Percentiles rank a stretch among this genome's conserved stretches.
These are phyloP conservation scores for Aythya baeri DNA, from an alignment of 2,113 vertebrate genomes.

Conservation along the genomic window DNA sequence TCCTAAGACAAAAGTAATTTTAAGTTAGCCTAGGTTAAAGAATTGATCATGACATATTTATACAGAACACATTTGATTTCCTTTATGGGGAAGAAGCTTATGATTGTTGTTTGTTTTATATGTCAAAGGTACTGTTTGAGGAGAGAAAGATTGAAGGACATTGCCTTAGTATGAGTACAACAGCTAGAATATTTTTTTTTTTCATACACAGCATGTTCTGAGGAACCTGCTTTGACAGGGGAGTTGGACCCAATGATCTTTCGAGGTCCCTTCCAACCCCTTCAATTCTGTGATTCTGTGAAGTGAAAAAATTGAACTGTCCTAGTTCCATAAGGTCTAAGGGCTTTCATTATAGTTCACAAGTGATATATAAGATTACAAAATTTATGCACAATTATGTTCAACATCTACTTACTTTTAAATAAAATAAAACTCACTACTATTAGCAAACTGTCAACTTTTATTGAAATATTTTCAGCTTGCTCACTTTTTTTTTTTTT, in stretches of 20 bases:
- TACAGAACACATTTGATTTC: not conserved
- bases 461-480: not conserved
- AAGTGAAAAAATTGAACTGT: not conserved
- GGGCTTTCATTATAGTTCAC: not conserved
- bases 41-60: not conserved
- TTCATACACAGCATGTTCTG: not conserved
- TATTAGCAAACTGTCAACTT: not conserved
- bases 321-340: not conserved
- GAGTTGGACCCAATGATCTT: no score
- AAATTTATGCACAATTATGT: not conserved
- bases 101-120: not conserved
- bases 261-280: no score
- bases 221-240: no score
- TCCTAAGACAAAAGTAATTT: not conserved
- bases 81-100: not conserved
- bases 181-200: no score
- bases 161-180: not conserved
- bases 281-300: no score
- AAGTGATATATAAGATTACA: not conserved
- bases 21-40: not conserved
- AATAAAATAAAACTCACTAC: not conserved
- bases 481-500: not conserved
- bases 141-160: not conserved
- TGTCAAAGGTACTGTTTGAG: not conserved
- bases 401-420: not conserved